These are phyloP conservation scores for Scytalopus superciliaris DNA, from an alignment of 2,113 vertebrate genomes.

Conservation along the genomic window DNA sequence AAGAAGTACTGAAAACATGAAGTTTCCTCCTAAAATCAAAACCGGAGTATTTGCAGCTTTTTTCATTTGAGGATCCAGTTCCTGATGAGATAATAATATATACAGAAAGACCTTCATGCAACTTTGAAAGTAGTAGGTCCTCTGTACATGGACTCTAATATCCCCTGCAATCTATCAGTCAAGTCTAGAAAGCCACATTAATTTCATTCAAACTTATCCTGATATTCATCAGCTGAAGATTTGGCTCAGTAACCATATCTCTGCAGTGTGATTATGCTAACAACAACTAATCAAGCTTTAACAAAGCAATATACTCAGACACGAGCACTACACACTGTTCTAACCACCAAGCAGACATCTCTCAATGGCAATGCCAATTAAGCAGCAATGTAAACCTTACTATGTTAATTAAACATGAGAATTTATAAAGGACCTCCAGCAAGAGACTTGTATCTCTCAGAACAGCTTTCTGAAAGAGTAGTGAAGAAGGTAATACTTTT, in stretches of 20 bases:
- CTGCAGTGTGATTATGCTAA: not conserved
- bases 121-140: not conserved
- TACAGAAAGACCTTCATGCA: not conserved
- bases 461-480: not conserved
- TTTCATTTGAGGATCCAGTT: not conserved
- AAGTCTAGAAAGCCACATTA: not conserved
- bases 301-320: not conserved
- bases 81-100: not conserved
- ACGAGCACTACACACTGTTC: not conserved
- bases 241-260: not conserved
- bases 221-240: not conserved
- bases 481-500: not conserved
- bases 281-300: conserved; percentile 13
- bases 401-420: conserved; percentile 63
- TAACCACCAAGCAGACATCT: conserved; percentile 2
- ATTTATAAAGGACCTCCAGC: conserved; percentile 43
- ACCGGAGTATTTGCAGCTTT: not conserved
- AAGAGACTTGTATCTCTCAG: conserved; percentile 3
- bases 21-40: not conserved
- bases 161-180: not conserved
- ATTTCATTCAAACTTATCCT: not conserved
- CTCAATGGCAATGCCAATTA: conserved; percentile 58
- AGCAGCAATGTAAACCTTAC: conserved; percentile 30
- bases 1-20: not conserved
- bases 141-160: not conserved